Evolutionary conservation across 2,113 vertebrate species (phyloP), one percentile per base, ranked within the genome.

Genomic region (Silurus glanis): DNA sequence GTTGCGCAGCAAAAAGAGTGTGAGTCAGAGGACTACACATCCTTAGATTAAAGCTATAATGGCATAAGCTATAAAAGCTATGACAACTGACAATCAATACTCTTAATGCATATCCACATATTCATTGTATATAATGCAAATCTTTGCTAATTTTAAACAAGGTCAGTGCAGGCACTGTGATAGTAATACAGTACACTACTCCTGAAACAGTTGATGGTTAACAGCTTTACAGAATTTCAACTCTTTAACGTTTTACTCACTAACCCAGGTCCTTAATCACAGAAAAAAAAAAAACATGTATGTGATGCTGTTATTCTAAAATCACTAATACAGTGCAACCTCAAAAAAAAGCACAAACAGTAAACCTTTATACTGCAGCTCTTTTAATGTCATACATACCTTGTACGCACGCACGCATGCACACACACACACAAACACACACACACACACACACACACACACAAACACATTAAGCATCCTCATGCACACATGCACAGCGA

Each of bases 401-500:
- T 25, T 47, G 71, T n/a, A 56, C 8, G 72, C 53, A 72, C 82
- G 59, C 62, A 83, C 47, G 51, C 59, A n/a, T 62, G 72, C 82
- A 72, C 82, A 83, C 66, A 83, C 82, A 66, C 74, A 79, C 74
- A 79, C 49, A 66, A 47, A 45, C 14, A 7, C 28, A 19, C 67
- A 19, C 45, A 45, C 45, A 19, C 3, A 1, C 16, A 71, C 16
- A 17, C 9, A 71, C 37, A 37, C 67, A 75, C 47, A 53, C 5
- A 55, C 53, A 23, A 75, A n/a, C 10, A 9, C 17, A 10, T 21
- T 74, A 75, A 74, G 16, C 55, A 82, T 19, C 28, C 12, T 37
- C 13, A 87, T 45, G 85, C 83, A 67, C 23, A 86, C 76, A 85
- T 84, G 87, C 56, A 56, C 80, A 78, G 67, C 25, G 17, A 72